These are phyloP conservation scores for Oreocharis arfaki DNA, from an alignment of 2,113 vertebrate genomes.

Conservation along the genomic window DNA sequence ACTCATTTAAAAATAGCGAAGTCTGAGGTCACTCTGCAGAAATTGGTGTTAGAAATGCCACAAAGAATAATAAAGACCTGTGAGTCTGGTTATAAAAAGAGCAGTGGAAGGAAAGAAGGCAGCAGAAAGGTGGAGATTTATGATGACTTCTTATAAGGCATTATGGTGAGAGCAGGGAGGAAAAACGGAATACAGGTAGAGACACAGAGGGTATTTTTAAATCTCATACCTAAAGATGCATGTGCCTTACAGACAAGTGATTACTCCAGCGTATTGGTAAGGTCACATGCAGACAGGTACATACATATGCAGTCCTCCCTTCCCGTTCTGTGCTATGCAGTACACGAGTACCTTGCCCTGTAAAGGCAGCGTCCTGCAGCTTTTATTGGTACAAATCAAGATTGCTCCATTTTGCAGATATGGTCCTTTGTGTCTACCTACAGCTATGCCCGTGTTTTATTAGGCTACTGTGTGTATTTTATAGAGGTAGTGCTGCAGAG, in stretches of 20 bases:
- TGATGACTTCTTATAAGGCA: not conserved
- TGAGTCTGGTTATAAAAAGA: not conserved
- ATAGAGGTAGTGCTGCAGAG: not conserved
- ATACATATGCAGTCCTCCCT: not conserved
- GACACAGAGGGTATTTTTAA: not conserved
- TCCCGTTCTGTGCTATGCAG: not conserved
- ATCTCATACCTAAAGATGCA: not conserved
- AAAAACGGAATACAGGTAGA: not conserved
- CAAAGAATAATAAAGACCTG: constrained; percentile 9
- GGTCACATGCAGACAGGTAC: not conserved
- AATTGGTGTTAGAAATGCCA: not conserved
- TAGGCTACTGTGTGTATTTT: not conserved
- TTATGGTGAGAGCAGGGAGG: not conserved
- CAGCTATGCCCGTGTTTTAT: not conserved
- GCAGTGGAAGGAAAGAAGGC: not conserved
- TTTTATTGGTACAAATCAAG: not conserved
- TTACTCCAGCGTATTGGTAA: not conserved
- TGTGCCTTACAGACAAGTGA: not conserved
- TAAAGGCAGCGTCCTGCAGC: not conserved
- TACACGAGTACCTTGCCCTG: not conserved
- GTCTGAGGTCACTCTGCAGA: not conserved
- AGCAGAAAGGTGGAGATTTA: constrained; percentile 28
- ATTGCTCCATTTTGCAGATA: not conserved
- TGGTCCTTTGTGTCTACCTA: constrained; percentile 15
- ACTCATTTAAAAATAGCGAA: not conserved